Percentiles rank a stretch among this genome's conserved stretches.
These are phyloP conservation scores for Gnathonemus longibarbis DNA, from an alignment of 2,113 vertebrate species.

Conservation along the genomic window DNA sequence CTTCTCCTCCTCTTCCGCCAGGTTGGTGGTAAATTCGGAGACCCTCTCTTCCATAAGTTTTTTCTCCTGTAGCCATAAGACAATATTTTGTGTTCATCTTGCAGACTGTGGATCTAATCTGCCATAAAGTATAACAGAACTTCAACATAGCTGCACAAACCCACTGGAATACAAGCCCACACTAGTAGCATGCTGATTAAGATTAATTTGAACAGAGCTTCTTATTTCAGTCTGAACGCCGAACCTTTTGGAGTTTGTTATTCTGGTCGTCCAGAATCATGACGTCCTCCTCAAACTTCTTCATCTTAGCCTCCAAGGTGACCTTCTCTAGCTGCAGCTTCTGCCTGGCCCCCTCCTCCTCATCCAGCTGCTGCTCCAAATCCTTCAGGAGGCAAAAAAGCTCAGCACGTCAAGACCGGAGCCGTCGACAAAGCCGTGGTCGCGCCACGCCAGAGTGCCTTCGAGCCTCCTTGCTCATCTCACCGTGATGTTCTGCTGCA, in stretches of 20 bases:
- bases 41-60: conserved; percentile 87
- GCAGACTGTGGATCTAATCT: not conserved
- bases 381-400: conserved; percentile 52
- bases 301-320: conserved; percentile 74
- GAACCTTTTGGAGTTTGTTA: conserved; percentile 71
- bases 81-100: not conserved
- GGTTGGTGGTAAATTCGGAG: conserved; percentile 80
- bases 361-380: conserved; percentile 78
- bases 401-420: not conserved
- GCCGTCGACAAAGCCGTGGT: not conserved
- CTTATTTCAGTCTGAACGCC: not conserved
- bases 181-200: not conserved
- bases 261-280: conserved; percentile 78
- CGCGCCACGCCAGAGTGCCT: not conserved
- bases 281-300: conserved; percentile 76
- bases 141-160: not conserved
- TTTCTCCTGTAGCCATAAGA: conserved; percentile 72
- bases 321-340: conserved; percentile 82
- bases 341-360: conserved; percentile 76
- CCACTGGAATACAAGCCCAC: not conserved
- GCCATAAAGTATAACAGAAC: not conserved
- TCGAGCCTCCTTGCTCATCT: not conserved
- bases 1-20: conserved; percentile 93
- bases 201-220: not conserved
- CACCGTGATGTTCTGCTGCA: conserved; percentile 81